Conservation (phyloP, 1,140 invertebrate genomes). For the Hycleus cichorii region DNA sequence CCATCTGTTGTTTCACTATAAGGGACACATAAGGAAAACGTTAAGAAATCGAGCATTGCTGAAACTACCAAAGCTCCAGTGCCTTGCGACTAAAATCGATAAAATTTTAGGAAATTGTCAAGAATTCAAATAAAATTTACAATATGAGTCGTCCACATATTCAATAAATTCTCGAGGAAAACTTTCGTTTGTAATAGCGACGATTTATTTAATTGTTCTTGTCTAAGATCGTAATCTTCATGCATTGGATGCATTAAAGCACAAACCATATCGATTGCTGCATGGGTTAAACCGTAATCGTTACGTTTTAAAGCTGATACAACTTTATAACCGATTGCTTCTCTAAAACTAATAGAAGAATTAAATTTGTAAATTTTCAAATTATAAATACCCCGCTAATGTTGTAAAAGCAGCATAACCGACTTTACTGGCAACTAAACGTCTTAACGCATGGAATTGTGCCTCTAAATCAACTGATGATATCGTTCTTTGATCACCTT, state of each 20-base stretch:
- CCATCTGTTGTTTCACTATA: conserved; percentile 99
- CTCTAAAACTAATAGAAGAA: conserved; percentile 67
- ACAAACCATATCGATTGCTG: conserved; percentile 94
- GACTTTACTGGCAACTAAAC: conserved; percentile 93
- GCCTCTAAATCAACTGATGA: conserved; percentile 71
- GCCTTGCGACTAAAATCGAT: conserved; percentile 58
- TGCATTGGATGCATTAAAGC: conserved; percentile 99
- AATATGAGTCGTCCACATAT: conserved; percentile 94
- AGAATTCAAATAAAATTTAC: conserved; percentile 50
- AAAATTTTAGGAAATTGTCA: conserved; percentile 1
- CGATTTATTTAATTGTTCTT: conserved; percentile 97
- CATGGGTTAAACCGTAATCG: conserved; percentile 86
- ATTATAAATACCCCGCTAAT: conserved; percentile 61
- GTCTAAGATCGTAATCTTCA: conserved; percentile 86
- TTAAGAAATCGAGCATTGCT: conserved; percentile 97
- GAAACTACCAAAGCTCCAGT: conserved; percentile 77
- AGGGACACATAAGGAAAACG: conserved; percentile 96
- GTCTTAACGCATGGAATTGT: conserved; percentile 88
- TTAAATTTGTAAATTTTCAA: conserved; percentile 5
- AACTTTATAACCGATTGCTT: conserved; percentile 87
- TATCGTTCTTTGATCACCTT: conserved; percentile 54
- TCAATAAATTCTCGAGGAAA: conserved; percentile 88
- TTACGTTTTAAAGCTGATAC: conserved; percentile 85
- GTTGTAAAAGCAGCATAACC: conserved; percentile 95
- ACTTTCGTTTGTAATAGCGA: conserved; percentile 85